A percentile compares a stretch with the other conserved stretches of the same genome.
Evolutionary conservation across 2,888 invertebrate genomes (phyloP).

Genomic region (Apamea epomidion): DNA sequence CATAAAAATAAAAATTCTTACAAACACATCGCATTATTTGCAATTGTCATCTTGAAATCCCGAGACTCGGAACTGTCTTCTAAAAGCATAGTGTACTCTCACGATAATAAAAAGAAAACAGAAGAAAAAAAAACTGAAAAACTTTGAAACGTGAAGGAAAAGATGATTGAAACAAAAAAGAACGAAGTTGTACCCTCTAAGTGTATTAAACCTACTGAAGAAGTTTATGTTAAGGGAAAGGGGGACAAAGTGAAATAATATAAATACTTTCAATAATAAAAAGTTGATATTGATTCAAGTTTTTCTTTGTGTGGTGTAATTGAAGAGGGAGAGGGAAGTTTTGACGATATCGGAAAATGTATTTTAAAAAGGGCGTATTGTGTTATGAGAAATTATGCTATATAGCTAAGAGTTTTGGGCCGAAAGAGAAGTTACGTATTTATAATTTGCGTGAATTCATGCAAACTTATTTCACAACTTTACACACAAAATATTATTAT

Average conservation of each 20-base stretch:
- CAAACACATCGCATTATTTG: slow-evolving; percentile 53
- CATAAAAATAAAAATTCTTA: slow-evolving; percentile 32
- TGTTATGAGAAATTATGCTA: background rate
- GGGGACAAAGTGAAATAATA: slow-evolving; percentile 88
- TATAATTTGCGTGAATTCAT: background rate
- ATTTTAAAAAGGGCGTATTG: background rate
- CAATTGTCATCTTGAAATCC: slow-evolving; percentile 55
- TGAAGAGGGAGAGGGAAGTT: slow-evolving; percentile 42
- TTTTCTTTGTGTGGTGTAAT: slow-evolving; percentile 67
- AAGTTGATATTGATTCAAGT: slow-evolving; percentile 82
- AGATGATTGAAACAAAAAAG: slow-evolving; percentile 88
- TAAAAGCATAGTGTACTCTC: slow-evolving; percentile 75
- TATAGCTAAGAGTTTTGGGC: slow-evolving; percentile 16
- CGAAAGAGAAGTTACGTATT: background rate
- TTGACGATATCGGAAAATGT: background rate
- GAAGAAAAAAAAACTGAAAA: slow-evolving; percentile 43
- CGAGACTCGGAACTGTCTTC: slow-evolving; percentile 66
- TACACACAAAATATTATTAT: background rate
- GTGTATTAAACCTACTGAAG: slow-evolving; percentile 87
- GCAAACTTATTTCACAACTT: background rate
- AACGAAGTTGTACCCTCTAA: slow-evolving; percentile 83
- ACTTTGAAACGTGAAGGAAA: slow-evolving; percentile 76
- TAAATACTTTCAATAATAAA: slow-evolving; percentile 90
- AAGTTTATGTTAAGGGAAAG: slow-evolving; percentile 84
- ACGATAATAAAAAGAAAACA: slow-evolving; percentile 74